Base-by-base conservation (phyloP, 2,888 invertebrate genomes). In the Hirtodrosophila histrioides region DNA sequence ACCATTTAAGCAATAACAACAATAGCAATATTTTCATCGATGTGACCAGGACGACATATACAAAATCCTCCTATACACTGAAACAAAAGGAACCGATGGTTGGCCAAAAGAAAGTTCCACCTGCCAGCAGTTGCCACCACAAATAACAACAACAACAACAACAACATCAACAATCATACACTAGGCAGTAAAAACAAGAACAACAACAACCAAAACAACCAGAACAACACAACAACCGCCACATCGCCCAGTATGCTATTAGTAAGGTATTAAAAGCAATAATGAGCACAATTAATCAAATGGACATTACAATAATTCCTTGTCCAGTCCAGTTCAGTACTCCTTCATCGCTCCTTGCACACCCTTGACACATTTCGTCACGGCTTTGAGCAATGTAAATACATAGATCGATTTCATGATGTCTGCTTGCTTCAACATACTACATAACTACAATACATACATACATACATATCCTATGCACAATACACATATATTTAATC, bases 231-330 rank as follows among this genome's bases (percentile, higher is more conserved):
- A 68, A 66, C 85, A 78, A 83, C 91, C 63, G 75, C 86, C 62
- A 74, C 86, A 60, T 68, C 75, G 61, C 71, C 89, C 72, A 91
- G 89, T 87, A 88, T 91, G 88, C 87, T 91, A 68, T 90, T 91
- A 89, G 90, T 91, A 90, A 91, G 91, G 91, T 91, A 91, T 76
- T 90, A 69, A 89, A 73, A 53, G 24, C 41, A 50, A 55, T 46
- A 40, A 33, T 17, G 54, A 71, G 54, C 46, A 74, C 53, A 57
- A 33, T 12, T 66, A 35, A 48, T 61, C 51, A 70, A 61, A 48
- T 57, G 56, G 43, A 57, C 41, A 64, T 39, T 39, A 29, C 53
- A 62, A 49, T 37, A 49, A 54, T 50, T 35, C 55, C 62, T 31
- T 62, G 61, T 40, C 51, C 55, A 69, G 50, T 35, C 33, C 61